These are phyloP conservation scores for Anoplolepis gracilipes DNA, from an alignment of 1,140 invertebrate species.

Conservation along the genomic window DNA sequence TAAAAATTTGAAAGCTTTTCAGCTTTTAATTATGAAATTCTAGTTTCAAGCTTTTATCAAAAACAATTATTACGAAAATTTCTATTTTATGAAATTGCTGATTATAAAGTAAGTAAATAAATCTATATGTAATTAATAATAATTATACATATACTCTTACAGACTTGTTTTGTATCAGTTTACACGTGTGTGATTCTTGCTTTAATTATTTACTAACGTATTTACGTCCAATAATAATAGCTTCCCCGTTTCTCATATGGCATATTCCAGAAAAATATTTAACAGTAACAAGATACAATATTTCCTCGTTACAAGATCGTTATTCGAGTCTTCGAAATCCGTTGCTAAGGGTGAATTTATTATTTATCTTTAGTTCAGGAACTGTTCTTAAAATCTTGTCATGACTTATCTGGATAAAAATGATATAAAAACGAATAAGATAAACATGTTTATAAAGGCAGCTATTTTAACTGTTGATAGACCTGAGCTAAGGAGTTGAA, in stretches of 20 bases:
- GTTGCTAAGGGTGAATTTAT: no score
- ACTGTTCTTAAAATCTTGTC: no score
- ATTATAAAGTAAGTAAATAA: background rate
- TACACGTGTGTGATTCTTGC: background rate
- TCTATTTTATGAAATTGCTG: background rate
- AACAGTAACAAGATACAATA: conserved; percentile 44
- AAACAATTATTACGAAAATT: background rate
- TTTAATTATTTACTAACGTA: conserved; percentile 10
- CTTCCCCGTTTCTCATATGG: conserved; percentile 27
- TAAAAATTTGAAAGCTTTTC: conserved; percentile 18
- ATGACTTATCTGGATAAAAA: no score
- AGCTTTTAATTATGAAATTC: background rate
- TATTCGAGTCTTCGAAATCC: no score
- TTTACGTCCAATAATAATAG: conserved; percentile 18
- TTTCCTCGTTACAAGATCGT: no score
- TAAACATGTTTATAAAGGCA: no score
- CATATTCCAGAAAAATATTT: conserved; percentile 44
- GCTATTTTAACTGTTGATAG: no score
- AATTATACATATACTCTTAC: conserved; percentile 13
- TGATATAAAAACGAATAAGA: no score
- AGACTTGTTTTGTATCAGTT: background rate
- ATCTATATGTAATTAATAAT: conserved; percentile 21
- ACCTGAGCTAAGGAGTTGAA: no score
- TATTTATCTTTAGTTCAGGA: no score
- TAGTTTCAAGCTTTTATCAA: background rate